Evolutionary conservation across 1,140 invertebrate genomes (phyloP).

Genomic region (Aplysia californica): DNA sequence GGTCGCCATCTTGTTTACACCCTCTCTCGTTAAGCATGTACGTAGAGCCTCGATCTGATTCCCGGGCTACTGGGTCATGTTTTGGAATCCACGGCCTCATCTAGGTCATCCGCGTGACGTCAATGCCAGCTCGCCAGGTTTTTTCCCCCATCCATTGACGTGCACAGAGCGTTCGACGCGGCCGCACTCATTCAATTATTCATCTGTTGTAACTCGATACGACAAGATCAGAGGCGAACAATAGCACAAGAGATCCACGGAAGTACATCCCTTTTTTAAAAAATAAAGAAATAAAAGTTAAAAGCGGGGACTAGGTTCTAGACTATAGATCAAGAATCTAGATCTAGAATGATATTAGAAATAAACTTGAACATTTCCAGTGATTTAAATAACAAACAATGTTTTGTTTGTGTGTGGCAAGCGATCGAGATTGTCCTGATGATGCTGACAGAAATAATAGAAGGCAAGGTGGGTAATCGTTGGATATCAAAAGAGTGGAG

Average conservation of each 20-base stretch:
- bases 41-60: constrained; percentile 19
- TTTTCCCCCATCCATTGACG: background rate
- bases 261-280: too few species aligned
- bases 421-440: background rate
- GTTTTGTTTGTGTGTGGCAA: background rate
- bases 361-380: too few species aligned
- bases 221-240: background rate
- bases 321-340: too few species aligned
- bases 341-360: too few species aligned
- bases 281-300: too few species aligned
- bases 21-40: constrained; percentile 20
- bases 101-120: constrained; percentile 25
- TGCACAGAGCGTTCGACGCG: background rate
- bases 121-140: constrained; percentile 6
- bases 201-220: background rate
- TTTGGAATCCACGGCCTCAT: constrained; percentile 25
- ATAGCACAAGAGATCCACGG: background rate
- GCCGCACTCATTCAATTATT: background rate
- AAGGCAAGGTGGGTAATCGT: background rate
- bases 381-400: too few species aligned
- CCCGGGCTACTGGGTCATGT: constrained; percentile 17
- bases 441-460: too few species aligned
- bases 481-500: background rate
- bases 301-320: too few species aligned
- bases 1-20: constrained; percentile 58